Conservation (phyloP, 2,113 vertebrate species). For the Callipepla squamata region DNA sequence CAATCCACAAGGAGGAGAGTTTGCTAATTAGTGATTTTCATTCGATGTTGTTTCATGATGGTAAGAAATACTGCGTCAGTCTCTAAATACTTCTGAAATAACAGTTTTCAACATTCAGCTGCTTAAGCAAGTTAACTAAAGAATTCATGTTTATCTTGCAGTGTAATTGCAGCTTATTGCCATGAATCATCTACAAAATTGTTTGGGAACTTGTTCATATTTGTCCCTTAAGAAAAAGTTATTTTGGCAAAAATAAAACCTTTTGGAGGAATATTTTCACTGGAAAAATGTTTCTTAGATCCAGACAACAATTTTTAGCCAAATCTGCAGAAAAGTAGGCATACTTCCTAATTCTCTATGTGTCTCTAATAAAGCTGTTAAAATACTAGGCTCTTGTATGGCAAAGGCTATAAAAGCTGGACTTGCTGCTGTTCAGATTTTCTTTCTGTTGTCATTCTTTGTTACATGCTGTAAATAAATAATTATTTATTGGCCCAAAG, state of each 20-base stretch:
- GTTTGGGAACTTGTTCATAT: neutral
- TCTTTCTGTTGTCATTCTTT: neutral
- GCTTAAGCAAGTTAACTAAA: neutral
- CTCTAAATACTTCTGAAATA: slow-evolving; percentile 22
- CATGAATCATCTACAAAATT: slow-evolving; percentile 24
- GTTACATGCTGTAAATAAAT: neutral
- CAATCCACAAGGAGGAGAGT: neutral
- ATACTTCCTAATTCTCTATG: neutral
- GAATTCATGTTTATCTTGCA: neutral
- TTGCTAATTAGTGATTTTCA: neutral
- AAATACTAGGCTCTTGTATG: neutral
- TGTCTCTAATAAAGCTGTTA: neutral
- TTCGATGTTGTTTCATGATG: neutral
- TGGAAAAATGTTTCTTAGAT: slow-evolving; percentile 10
- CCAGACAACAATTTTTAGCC: neutral
- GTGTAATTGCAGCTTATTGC: neutral
- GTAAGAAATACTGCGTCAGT: neutral
- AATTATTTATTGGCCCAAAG: neutral
- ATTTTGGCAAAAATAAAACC: slow-evolving; percentile 46
- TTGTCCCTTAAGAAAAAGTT: slow-evolving; percentile 14
- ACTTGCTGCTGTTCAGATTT: neutral
- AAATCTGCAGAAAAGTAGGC: neutral
- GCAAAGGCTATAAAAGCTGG: neutral
- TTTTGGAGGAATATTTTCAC: slow-evolving; percentile 19
- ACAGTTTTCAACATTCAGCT: neutral